These are phyloP conservation scores for Drosophila willistoni DNA, from an alignment of 1,140 invertebrate genomes.

Conservation along the genomic window DNA sequence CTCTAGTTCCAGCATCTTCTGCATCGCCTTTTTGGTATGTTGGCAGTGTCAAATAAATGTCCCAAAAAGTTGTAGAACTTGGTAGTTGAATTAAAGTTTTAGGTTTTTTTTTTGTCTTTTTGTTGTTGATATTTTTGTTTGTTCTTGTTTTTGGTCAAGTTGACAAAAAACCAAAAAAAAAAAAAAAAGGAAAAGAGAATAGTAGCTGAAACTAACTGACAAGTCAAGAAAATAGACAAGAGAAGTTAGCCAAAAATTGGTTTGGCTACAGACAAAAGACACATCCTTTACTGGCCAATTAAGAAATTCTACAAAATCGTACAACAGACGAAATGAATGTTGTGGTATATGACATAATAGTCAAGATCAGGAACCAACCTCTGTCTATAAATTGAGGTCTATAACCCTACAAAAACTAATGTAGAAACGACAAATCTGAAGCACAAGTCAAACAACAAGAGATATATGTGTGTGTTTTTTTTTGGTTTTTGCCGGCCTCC, in stretches of 20 bases:
- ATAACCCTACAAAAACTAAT: slow-evolving; percentile 3
- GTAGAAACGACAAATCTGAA: slow-evolving; percentile 23
- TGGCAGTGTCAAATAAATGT: slow-evolving; percentile 14
- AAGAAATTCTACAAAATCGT: not conserved
- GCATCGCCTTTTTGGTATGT: slow-evolving; percentile 2
- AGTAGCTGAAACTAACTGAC: slow-evolving; percentile 3
- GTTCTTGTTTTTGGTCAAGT: slow-evolving; percentile 2
- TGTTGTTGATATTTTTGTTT: not conserved
- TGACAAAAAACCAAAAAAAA: not conserved
- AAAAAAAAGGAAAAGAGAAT: too few species aligned
- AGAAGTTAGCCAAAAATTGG: not conserved
- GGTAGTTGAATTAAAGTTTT: slow-evolving; percentile 8
- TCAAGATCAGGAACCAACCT: too few species aligned
- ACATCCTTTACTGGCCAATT: not conserved
- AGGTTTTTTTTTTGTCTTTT: not conserved
- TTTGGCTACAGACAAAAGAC: not conserved
- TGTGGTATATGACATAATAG: too few species aligned
- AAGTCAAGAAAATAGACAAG: slow-evolving; percentile 11
- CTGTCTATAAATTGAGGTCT: not conserved
- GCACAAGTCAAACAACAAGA: slow-evolving; percentile 34
- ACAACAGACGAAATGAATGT: too few species aligned
- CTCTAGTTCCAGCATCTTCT: not conserved
- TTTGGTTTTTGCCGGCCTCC: slow-evolving; percentile 10
- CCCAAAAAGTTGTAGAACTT: slow-evolving; percentile 8
- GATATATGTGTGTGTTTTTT: not conserved